Conservation (phyloP, 2,888 invertebrate genomes). For the Hybos culiciformis region DNA sequence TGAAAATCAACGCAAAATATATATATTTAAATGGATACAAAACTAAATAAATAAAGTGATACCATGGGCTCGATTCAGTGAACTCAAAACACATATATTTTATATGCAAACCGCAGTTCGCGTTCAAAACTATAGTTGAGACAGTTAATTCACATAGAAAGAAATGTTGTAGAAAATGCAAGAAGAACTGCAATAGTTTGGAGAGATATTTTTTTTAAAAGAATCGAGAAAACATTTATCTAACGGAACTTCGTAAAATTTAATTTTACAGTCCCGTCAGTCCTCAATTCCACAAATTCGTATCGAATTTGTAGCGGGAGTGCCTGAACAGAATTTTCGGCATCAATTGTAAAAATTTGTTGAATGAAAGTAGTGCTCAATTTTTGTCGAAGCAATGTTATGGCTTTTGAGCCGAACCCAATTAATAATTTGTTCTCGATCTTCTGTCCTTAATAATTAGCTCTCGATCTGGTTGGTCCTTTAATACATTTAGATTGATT, state of each 20-base stretch:
- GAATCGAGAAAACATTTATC: constrained; percentile 6
- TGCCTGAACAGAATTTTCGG: constrained; percentile 1
- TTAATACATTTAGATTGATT: no score
- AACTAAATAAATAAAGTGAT: background rate
- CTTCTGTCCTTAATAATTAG: no score
- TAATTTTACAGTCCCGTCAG: constrained; percentile 3
- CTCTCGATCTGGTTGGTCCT: no score
- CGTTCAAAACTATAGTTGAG: constrained; percentile 1
- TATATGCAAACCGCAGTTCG: background rate
- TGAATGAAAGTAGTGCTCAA: constrained; percentile 3
- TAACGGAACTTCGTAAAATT: no score
- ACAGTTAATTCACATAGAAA: constrained; percentile 4
- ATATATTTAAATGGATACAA: background rate
- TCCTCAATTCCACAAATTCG: constrained; percentile 3
- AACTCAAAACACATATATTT: constrained; percentile 1
- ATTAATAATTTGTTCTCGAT: no score
- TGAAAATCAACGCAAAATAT: background rate
- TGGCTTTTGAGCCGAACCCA: background rate
- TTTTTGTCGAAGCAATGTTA: background rate
- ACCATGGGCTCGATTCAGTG: constrained; percentile 2
- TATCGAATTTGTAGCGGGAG: constrained; percentile 3
- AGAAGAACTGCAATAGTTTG: background rate
- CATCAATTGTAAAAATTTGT: constrained; percentile 4
- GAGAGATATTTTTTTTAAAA: background rate
- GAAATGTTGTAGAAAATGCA: constrained; percentile 3